A percentile compares a stretch with the other conserved stretches of the same genome.
Evolutionary conservation across 2,797 vertebrate genomes (phyloP).

Genomic region (Malurus splendens): DNA sequence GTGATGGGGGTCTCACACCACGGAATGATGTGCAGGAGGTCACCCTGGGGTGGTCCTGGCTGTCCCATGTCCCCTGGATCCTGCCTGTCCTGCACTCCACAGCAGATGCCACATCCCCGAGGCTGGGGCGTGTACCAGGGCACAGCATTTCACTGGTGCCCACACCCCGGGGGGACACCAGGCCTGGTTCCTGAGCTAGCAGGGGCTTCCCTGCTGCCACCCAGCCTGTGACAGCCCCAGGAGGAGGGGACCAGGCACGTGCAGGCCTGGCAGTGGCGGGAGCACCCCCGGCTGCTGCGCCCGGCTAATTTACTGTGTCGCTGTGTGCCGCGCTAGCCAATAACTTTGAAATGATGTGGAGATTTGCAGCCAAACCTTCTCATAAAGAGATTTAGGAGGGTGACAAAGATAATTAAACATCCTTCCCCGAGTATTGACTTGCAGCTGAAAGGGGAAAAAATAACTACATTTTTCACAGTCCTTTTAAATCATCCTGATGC

Average conservation of each 20-base stretch:
- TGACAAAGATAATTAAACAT: constrained; percentile 67
- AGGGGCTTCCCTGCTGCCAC: background rate
- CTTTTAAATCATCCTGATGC: constrained; percentile 54
- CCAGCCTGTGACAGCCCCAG: background rate
- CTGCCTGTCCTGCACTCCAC: too few species aligned
- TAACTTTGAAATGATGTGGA: constrained; percentile 57
- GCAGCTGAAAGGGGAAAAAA: constrained; percentile 53
- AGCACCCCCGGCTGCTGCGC: background rate
- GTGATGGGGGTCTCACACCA: rapidly evolving
- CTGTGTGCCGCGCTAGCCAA: background rate
- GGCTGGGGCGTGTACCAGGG: rapidly evolving
- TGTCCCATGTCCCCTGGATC: background rate
- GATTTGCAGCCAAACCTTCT: constrained; percentile 64
- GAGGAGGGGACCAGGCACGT: background rate
- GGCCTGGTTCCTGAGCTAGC: background rate
- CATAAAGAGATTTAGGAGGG: constrained; percentile 68
- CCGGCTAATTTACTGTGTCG: constrained; percentile 38
- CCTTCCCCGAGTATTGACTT: constrained; percentile 61
- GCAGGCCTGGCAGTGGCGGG: background rate
- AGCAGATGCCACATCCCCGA: background rate
- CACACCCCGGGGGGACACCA: background rate
- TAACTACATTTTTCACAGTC: constrained; percentile 60
- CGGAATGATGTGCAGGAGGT: background rate
- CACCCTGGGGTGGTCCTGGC: background rate
- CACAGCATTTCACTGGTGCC: rapidly evolving